Evolutionary conservation across 2,888 invertebrate species (phyloP).

Genomic region (Zonitis immaculata): DNA sequence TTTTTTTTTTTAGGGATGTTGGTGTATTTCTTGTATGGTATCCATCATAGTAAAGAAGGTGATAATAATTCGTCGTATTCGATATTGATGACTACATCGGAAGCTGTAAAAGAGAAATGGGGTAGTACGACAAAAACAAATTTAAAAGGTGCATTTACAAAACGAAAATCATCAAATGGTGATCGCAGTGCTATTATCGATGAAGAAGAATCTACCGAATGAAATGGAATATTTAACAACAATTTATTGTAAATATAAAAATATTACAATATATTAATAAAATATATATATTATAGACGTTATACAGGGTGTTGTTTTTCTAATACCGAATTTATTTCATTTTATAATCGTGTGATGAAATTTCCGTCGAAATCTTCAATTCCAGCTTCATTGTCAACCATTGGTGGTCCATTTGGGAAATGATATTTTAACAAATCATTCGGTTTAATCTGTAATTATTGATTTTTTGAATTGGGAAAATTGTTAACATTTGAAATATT

Average conservation of each 20-base stretch:
- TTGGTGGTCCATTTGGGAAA: constrained; percentile 41
- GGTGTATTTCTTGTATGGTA: constrained; percentile 80
- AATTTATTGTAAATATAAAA: neutral
- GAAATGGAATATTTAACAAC: constrained; percentile 1
- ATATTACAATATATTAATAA: neutral
- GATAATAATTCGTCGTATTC: constrained; percentile 58
- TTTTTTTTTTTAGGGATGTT: constrained; percentile 60
- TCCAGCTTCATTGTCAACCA: neutral
- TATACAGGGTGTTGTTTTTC: too few species aligned
- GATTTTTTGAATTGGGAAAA: too few species aligned
- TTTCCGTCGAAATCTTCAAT: constrained; percentile 18
- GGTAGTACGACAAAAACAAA: constrained; percentile 52
- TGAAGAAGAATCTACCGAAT: constrained; percentile 41
- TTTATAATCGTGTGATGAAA: constrained; percentile 6
- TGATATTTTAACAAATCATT: constrained; percentile 41
- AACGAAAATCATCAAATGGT: constrained; percentile 42
- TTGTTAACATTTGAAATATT: neutral
- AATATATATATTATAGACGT: neutral
- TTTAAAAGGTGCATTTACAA: constrained; percentile 41
- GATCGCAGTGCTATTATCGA: constrained; percentile 46
- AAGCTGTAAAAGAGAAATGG: constrained; percentile 60
- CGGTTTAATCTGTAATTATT: constrained; percentile 50
- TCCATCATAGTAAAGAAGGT: constrained; percentile 79
- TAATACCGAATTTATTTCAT: too few species aligned
- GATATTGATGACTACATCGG: constrained; percentile 61